phyloP scores from a whole-genome alignment of 2,113 vertebrate species.

The Grammomys surdaster region DNA sequence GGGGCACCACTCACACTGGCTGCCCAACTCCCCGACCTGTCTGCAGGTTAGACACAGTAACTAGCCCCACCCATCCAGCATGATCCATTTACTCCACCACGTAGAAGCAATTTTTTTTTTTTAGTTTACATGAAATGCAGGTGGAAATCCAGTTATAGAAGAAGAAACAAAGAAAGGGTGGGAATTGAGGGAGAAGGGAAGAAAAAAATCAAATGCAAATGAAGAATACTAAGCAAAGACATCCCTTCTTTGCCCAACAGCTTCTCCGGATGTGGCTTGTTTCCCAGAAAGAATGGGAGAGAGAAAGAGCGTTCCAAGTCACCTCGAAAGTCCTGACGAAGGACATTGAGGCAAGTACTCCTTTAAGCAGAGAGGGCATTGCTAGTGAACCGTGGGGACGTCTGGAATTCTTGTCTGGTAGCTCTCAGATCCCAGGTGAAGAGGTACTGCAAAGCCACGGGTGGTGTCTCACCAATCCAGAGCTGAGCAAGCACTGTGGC shows the following conservation, averaged over 20 bases:
- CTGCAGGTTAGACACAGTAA: not conserved
- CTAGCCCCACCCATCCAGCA: not conserved
- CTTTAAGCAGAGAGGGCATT: not conserved
- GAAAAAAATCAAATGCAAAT: not conserved
- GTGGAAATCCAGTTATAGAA: not conserved
- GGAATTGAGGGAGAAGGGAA: not conserved
- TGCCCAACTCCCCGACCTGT: fast-evolving
- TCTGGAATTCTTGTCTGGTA: fast-evolving
- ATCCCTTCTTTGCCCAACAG: constrained; percentile 65
- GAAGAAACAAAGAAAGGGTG: not conserved
- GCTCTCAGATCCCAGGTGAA: not conserved
- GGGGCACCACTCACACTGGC: fast-evolving
- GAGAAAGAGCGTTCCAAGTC: constrained; percentile 81
- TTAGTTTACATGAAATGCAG: not conserved
- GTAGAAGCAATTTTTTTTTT: too few species aligned
- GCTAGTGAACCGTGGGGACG: not conserved
- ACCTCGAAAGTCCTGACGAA: constrained; percentile 35
- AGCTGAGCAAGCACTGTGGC: fast-evolving
- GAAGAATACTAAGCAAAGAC: not conserved
- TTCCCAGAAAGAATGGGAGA: constrained; percentile 81
- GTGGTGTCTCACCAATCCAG: not conserved
- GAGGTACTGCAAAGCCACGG: not conserved
- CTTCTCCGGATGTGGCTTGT: constrained; percentile 82
- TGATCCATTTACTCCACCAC: not conserved
- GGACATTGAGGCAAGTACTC: constrained; percentile 22